These are phyloP conservation scores for Pardosa pseudoannulata DNA, from an alignment of 2,888 invertebrate genomes.

Conservation along the genomic window DNA sequence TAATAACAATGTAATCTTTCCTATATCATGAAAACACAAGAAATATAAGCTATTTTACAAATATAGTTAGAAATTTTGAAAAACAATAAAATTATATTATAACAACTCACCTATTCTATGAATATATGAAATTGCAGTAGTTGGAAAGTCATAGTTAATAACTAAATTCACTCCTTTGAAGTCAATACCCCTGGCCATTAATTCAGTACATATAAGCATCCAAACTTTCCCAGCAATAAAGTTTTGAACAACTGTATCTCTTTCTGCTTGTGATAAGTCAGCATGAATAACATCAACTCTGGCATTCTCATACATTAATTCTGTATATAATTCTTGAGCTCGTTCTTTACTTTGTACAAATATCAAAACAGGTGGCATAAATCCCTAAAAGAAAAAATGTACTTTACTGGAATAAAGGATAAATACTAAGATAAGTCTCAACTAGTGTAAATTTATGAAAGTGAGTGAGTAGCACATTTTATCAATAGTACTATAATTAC, in stretches of 20 bases:
- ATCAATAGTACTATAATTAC: too few relatives aligned
- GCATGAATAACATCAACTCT: slow-evolving; percentile 96
- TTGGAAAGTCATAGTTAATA: slow-evolving; percentile 98
- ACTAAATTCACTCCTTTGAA: slow-evolving; percentile 97
- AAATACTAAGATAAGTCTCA: too few relatives aligned
- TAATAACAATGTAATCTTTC: too few relatives aligned
- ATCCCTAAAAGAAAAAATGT: slow-evolving; percentile 81
- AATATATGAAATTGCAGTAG: slow-evolving; percentile 91
- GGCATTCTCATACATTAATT: slow-evolving; percentile 93
- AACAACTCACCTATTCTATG: slow-evolving; percentile 84
- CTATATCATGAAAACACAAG: too few relatives aligned
- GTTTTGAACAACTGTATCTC: slow-evolving; percentile 92
- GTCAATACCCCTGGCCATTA: slow-evolving; percentile 97
- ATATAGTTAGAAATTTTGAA: too few relatives aligned
- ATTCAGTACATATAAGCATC: slow-evolving; percentile 97
- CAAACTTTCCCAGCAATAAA: slow-evolving; percentile 95
- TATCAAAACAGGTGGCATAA: slow-evolving; percentile 92
- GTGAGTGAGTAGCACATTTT: too few relatives aligned
- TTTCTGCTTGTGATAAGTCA: slow-evolving; percentile 91
- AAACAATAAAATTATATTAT: too few relatives aligned
- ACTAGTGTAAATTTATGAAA: too few relatives aligned
- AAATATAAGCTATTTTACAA: too few relatives aligned
- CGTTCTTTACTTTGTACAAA: slow-evolving; percentile 94
- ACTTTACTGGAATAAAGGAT: too few relatives aligned
- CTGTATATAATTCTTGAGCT: slow-evolving; percentile 93